Percentiles rank a stretch among this genome's conserved stretches.
Conservation (phyloP, 2,797 vertebrate genomes). For the Remorina albescens region DNA sequence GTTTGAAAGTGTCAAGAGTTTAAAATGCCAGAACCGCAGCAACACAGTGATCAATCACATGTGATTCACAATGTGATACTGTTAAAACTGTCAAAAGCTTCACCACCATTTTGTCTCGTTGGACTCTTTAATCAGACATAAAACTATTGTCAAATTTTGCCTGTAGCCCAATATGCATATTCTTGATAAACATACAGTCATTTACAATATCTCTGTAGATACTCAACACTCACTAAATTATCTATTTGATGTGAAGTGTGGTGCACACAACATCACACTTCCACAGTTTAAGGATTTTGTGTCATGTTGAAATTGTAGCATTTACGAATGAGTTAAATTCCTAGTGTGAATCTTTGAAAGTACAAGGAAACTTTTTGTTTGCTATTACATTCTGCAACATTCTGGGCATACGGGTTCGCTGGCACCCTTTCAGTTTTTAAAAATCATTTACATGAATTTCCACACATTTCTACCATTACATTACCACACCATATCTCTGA, state of each 20-base stretch:
- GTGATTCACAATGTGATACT: conserved; percentile 39
- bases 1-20: conserved; percentile 44
- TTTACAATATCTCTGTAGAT: no score
- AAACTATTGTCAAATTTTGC: not conserved
- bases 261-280: no score
- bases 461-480: not conserved
- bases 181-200: no score
- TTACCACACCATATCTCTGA: not conserved
- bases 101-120: not conserved
- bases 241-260: no score
- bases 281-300: not conserved
- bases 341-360: not conserved
- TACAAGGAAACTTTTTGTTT: not conserved
- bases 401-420: not conserved
- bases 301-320: not conserved
- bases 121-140: conserved; percentile 12
- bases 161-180: not conserved
- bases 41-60: conserved; percentile 32
- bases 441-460: not conserved
- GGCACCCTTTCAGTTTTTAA: not conserved
- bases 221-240: no score
- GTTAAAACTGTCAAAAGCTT: conserved; percentile 48
- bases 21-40: conserved; percentile 43
- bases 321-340: not conserved
- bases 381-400: not conserved